Evolutionary conservation across 2,113 vertebrate genomes (phyloP), one percentile per base, ranked within the genome.

Genomic region (Aspiorhynchus laticeps): DNA sequence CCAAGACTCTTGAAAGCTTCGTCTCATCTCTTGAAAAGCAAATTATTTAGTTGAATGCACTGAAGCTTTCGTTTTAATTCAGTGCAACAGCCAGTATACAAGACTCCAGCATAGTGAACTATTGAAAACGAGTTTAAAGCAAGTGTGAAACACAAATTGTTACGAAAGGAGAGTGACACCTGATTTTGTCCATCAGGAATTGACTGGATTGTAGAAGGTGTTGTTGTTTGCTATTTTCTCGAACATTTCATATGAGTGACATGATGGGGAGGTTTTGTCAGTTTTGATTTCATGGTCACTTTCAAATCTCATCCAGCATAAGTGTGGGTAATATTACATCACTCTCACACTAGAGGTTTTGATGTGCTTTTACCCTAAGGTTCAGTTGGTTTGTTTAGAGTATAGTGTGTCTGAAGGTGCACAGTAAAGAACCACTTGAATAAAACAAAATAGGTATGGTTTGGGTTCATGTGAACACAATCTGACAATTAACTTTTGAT

Each of bases 21-120:
- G 6, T 51, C 90, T 88, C 61, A 65, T 75, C 71, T 48, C 38
- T 56, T 33, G 59, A 82, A 80, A 79, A 80, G 21, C 41, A 53
- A 77, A 61, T 0, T 12, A 31, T 7, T 77, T 46, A n/a, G 76
- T 76, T 31, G 17, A 48, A 38, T 79, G 43, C 46, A 19, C 33
- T 81, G n/a, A 46, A 38, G 43, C 15, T n/a, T 48, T 71, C 2
- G 0, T 26, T 48, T 83, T 83, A 71, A 43, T 71, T 69, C 2
- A 71, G 56, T 65, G 14, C n/a, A 14, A 65, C 7, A 81, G 6
- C 53, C 53, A n/a, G 33, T 73, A 24, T 38, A 36, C 7, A 36
- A 36, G 67, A 69, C 15, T 5, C 2, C 9, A 11, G 69, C 17
- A 75, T 15, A 46, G 24, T 46, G 41, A 75, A 46, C 38, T 73